Base-by-base conservation (phyloP, 2,888 invertebrate species). In the Cartodere bifasciata region DNA sequence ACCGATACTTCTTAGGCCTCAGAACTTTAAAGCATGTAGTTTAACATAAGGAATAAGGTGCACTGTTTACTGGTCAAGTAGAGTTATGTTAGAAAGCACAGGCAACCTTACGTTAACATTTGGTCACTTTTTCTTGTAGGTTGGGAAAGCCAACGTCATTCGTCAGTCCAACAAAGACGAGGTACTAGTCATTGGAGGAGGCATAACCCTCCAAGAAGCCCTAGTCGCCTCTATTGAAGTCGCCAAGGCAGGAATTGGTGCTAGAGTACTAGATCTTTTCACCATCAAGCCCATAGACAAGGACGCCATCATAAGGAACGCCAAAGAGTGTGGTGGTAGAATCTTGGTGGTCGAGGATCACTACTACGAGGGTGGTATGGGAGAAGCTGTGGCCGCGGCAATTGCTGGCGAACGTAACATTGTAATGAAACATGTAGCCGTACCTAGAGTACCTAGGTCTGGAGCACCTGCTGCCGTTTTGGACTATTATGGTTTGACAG, bases 271-370 rank as follows among this genome's bases (percentile, higher is more conserved):
- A 55, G 95, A 97, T 65, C 83, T 84, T 5, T 97, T 94, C 65
- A 91, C 92, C 6, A 64, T 94, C 40, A 94, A 97, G 63, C 95
- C 95, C 1, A 64, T 97, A 44, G 97, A 97, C 61, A 70, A 64
- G 26, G 70, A 68, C 1, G 68, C 75, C 2, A 72, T 97, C 16
- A 54, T 77, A 16, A 61, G 63, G 24, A 72, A 84, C 55, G 92
- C 87, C 3, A 65, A 65, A 34, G 76, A 76, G 21, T 75, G 70
- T 31, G 79, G 77, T 2, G 86, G 87, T 1, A 65, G 74, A 5
- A 71, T 97, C 31, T 58, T 97, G 30, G 88, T 90, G 13, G 88
- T 92, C 0, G 97, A 97, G 60, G 97, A 97, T 57, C 97, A 97
- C 59, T 95, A 95, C 57, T 75, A 79, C 40, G 85, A 84, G 58